Conservation (phyloP, 2,113 vertebrate species). For the Albula glossodonta region DNA sequence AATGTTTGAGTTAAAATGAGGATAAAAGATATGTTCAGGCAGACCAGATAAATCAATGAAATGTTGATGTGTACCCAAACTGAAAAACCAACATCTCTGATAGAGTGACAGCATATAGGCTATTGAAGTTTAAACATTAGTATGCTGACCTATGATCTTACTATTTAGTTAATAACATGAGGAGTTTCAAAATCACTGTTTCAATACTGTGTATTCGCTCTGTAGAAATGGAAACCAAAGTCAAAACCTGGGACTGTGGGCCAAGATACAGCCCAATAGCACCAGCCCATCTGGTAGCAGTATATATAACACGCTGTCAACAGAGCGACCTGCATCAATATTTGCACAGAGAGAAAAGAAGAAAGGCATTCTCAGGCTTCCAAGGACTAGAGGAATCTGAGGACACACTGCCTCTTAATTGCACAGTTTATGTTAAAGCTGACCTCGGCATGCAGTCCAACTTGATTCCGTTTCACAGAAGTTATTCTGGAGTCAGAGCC, state of each 20-base stretch:
- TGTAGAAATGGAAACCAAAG: not conserved
- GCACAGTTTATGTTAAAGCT: slow-evolving; percentile 20
- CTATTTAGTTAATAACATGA: not conserved
- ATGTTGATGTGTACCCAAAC: not conserved
- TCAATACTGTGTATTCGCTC: not conserved
- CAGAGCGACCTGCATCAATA: slow-evolving; percentile 15
- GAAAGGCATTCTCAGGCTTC: not conserved
- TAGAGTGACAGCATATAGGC: not conserved
- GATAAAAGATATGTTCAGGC: no score
- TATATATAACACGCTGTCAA: slow-evolving; percentile 17
- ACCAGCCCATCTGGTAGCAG: slow-evolving; percentile 4
- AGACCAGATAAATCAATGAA: no score
- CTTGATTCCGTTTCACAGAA: not conserved
- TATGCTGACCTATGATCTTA: not conserved
- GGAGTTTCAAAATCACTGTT: not conserved
- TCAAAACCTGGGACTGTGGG: not conserved
- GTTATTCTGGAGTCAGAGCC: not conserved
- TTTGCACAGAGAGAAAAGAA: slow-evolving; percentile 6
- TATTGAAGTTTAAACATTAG: not conserved
- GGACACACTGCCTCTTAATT: not conserved
- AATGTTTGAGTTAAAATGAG: no score
- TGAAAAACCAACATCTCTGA: not conserved
- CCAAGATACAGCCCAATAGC: not conserved
- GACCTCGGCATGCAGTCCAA: not conserved
- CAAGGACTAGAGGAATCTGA: not conserved